A percentile compares a stretch with the other conserved stretches of the same genome.
phyloP scores from a whole-genome alignment of 2,888 invertebrate genomes.

The Biston stratarius region DNA sequence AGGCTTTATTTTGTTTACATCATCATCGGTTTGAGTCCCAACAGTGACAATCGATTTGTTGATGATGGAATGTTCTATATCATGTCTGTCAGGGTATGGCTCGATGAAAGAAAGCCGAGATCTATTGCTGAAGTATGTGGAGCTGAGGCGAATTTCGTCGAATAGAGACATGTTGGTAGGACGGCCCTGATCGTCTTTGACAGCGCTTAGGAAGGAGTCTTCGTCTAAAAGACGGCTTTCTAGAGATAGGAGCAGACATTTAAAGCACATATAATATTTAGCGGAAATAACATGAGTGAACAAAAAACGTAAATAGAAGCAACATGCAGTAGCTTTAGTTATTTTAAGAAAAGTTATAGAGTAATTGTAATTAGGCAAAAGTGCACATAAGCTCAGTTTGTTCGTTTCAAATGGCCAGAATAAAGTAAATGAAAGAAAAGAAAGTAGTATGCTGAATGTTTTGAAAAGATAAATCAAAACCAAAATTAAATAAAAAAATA shows the following conservation, averaged over 20 bases:
- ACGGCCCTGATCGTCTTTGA: slow-evolving; percentile 73
- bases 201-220: slow-evolving; percentile 70
- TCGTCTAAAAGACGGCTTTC: slow-evolving; percentile 75
- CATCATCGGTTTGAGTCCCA: slow-evolving; percentile 59
- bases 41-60: slow-evolving; percentile 46
- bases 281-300: background rate
- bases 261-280: slow-evolving; percentile 21
- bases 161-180: slow-evolving; percentile 75
- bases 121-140: slow-evolving; percentile 57
- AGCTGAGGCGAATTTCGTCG: slow-evolving; percentile 76
- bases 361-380: too few species aligned
- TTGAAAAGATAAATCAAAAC: too few species aligned
- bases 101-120: slow-evolving; percentile 59
- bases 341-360: background rate
- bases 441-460: too few species aligned
- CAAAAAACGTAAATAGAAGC: background rate
- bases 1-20: slow-evolving; percentile 19
- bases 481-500: too few species aligned
- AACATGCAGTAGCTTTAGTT: slow-evolving; percentile 8
- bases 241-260: slow-evolving; percentile 50
- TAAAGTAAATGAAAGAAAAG: background rate
- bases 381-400: background rate
- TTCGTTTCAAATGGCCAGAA: background rate
- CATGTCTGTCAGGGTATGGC: slow-evolving; percentile 49
- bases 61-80: slow-evolving; percentile 39